Evolutionary conservation across 2,113 vertebrate genomes (phyloP), one percentile per base, ranked within the genome.

Genomic region (Erinaceus europaeus): DNA sequence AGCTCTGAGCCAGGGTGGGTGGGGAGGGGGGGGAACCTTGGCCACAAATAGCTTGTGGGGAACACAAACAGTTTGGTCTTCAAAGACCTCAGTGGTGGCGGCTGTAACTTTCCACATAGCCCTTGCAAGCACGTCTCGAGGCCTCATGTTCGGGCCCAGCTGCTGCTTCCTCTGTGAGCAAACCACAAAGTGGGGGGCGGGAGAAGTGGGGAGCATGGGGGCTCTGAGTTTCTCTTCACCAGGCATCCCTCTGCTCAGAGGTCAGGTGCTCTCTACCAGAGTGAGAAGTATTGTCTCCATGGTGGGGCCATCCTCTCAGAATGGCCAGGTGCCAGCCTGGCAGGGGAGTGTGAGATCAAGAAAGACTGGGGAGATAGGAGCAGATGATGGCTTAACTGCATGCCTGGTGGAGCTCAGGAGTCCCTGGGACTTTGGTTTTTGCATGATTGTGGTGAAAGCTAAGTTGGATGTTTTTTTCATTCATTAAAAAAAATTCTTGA

Each of bases 21-120:
- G 62, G 62, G 75, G 46, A 42, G 72, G 7, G 18, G 92, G 92
- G 75, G 94, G 93, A 82, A 23, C 27, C 78, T 84, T 90, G 93
- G 95, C 94, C 93, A 92, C 95, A 96, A 96, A 96, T 96, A 96
- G 94, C 94, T 57, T 94, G 89, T 96, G 94, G 92, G 89, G 94
- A 96, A 59, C 94, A 95, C 95, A 96, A 92, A 94, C 95, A 95
- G 89, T 74, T 93, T 86, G 95, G 95, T 93, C 92, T 96, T 96
- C 94, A 96, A 95, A 96, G 95, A 71, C 91, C 92, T 94, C 55
- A 59, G 93, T 86, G 91, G 95, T 44, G 89, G 93, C 72, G 83
- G 94, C 94, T 95, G 95, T 96, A 96, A 96, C 94, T 96, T 96
- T 95, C 95, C 95, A 96, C 86, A 81, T 83, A 17, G 86, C 91